Evolutionary conservation across 2,888 invertebrate genomes (phyloP).

Genomic region (Drosophila multiciliata): DNA sequence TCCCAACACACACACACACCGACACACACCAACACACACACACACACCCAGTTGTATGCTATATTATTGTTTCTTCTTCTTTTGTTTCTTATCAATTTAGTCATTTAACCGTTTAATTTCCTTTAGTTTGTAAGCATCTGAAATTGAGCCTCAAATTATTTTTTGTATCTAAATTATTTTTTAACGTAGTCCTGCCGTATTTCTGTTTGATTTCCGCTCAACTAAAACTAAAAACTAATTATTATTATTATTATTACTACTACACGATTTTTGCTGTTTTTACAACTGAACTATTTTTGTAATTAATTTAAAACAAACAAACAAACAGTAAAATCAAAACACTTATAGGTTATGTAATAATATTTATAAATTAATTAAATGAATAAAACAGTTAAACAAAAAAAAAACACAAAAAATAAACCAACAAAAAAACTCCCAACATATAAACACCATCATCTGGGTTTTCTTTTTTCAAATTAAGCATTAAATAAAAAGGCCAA

Average conservation of each 20-base stretch:
- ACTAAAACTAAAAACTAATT: slow-evolving; percentile 64
- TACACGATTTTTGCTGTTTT: slow-evolving; percentile 53
- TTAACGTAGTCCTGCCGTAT: slow-evolving; percentile 44
- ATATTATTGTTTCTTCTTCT: slow-evolving; percentile 20
- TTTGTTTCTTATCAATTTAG: slow-evolving; percentile 39
- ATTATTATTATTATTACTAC: slow-evolving; percentile 45
- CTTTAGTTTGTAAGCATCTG: slow-evolving; percentile 64
- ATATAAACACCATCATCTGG: slow-evolving; percentile 50
- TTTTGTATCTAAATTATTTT: slow-evolving; percentile 37
- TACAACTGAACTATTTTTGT: slow-evolving; percentile 65
- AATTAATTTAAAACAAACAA: slow-evolving; percentile 58
- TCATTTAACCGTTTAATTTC: slow-evolving; percentile 45
- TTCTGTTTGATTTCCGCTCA: slow-evolving; percentile 64
- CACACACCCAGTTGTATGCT: slow-evolving; percentile 19
- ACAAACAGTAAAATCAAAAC: slow-evolving; percentile 47
- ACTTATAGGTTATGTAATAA: slow-evolving; percentile 77
- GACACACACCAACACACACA: slow-evolving; percentile 10
- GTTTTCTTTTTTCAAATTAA: slow-evolving; percentile 31
- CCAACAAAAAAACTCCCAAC: slow-evolving; percentile 46
- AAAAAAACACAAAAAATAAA: slow-evolving; percentile 33
- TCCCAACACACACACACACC: slow-evolving; percentile 9
- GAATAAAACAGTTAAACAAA: slow-evolving; percentile 72
- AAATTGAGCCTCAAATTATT: slow-evolving; percentile 12
- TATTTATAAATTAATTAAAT: slow-evolving; percentile 81
- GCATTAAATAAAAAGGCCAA: slow-evolving; percentile 21